phyloP scores from a whole-genome alignment of 2,888 invertebrate species.

The Ferrisia virgata region DNA sequence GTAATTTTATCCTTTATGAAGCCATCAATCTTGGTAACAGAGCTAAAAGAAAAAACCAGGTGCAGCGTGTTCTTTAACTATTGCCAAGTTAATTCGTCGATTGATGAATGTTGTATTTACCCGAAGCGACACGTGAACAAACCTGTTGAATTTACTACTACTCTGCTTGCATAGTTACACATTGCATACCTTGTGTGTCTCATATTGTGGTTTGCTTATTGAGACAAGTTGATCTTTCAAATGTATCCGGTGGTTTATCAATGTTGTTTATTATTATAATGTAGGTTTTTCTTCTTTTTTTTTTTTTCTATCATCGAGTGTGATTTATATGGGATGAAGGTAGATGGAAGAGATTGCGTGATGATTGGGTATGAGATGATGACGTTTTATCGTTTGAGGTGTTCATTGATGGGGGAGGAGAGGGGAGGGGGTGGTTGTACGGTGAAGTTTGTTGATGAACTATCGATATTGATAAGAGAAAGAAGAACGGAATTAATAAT shows the following conservation, averaged over 20 bases:
- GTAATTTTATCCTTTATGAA: not conserved
- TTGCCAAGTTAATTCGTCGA: constrained; percentile 9
- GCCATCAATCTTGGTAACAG: constrained; percentile 13
- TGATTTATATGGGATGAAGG: too few relatives aligned
- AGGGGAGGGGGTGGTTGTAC: too few relatives aligned
- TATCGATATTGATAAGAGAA: too few relatives aligned
- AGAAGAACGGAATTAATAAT: too few relatives aligned
- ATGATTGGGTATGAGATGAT: too few relatives aligned
- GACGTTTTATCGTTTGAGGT: too few relatives aligned
- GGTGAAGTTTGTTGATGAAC: too few relatives aligned
- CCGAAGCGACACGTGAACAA: constrained; percentile 6
- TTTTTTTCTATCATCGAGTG: too few relatives aligned
- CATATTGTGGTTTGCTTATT: not conserved
- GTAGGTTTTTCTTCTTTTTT: too few relatives aligned
- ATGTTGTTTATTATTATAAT: too few relatives aligned
- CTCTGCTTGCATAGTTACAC: not conserved
- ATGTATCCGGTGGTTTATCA: not conserved
- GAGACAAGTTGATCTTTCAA: not conserved
- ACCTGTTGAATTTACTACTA: constrained; percentile 15
- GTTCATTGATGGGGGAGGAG: too few relatives aligned
- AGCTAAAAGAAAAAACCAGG: not conserved
- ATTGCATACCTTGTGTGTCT: not conserved
- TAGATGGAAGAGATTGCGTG: too few relatives aligned
- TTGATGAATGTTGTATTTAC: constrained; percentile 26
- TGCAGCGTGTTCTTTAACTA: not conserved